phyloP scores from a whole-genome alignment of 2,888 invertebrate species.

The Bhutanitis thaidina region DNA sequence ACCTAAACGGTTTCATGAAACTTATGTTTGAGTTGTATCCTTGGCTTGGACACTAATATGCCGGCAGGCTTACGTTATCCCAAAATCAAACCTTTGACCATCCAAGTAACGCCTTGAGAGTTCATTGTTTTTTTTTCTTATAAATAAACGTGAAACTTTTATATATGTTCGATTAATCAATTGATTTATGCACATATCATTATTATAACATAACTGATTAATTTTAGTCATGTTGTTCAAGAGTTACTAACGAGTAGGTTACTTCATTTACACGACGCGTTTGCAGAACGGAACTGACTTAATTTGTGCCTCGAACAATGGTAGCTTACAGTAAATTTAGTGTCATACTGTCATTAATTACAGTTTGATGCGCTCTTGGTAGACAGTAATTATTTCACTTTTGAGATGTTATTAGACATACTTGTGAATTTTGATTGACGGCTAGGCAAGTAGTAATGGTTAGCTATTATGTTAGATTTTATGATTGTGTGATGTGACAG shows the following conservation, averaged over 20 bases:
- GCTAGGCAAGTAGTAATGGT: neutral
- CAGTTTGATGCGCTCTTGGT: neutral
- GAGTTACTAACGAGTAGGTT: neutral
- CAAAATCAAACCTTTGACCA: too few relatives aligned
- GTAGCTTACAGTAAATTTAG: neutral
- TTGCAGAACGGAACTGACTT: constrained; percentile 4
- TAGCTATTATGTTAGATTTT: neutral
- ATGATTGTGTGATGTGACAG: neutral
- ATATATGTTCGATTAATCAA: too few relatives aligned
- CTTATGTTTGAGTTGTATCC: too few relatives aligned
- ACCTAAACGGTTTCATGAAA: too few relatives aligned
- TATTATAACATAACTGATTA: too few relatives aligned
- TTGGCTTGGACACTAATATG: too few relatives aligned
- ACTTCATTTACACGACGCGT: constrained; percentile 6
- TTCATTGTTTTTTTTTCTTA: too few relatives aligned
- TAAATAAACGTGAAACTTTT: too few relatives aligned
- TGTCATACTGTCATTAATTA: neutral
- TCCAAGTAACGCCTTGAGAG: too few relatives aligned
- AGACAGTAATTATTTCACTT: neutral
- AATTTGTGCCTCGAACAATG: constrained; percentile 7
- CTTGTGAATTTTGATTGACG: constrained; percentile 1
- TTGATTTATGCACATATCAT: too few relatives aligned
- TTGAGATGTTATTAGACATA: neutral
- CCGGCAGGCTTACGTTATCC: too few relatives aligned
- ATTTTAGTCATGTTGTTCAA: too few relatives aligned